phyloP scores from a whole-genome alignment of 2,797 vertebrate species.

The Gymnodraco acuticeps region DNA sequence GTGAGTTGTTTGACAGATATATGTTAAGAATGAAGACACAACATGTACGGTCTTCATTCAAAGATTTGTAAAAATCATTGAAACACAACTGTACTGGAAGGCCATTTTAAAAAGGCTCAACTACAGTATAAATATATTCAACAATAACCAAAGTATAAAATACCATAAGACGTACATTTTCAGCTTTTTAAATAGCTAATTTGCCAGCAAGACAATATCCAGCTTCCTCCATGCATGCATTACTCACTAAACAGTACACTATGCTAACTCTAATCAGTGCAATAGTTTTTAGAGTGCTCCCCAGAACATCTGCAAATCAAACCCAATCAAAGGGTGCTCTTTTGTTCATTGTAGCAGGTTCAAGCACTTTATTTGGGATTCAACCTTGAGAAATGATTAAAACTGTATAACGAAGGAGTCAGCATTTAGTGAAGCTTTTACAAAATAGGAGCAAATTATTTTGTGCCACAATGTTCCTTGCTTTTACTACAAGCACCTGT shows the following conservation, averaged over 20 bases:
- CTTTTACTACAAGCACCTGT: constrained; percentile 8
- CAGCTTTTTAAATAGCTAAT: constrained; percentile 1
- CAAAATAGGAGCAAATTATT: not conserved
- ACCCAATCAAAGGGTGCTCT: constrained; percentile 32
- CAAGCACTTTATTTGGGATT: constrained; percentile 22
- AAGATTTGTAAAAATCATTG: not conserved
- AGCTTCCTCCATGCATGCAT: constrained; percentile 1
- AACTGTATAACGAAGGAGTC: no score
- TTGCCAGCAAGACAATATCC: not conserved
- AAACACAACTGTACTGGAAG: not conserved
- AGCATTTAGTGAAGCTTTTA: not conserved
- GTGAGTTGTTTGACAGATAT: constrained; percentile 1
- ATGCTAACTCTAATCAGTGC: constrained; percentile 30
- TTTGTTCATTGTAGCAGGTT: constrained; percentile 16
- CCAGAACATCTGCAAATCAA: constrained; percentile 47
- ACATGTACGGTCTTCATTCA: constrained; percentile 5
- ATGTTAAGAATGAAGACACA: constrained; percentile 5
- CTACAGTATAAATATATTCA: not conserved
- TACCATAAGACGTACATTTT: accelerated
- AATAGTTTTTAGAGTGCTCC: not conserved
- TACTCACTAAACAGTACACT: not conserved
- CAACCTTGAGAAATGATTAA: constrained; percentile 5
- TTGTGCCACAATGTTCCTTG: not conserved
- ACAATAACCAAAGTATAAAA: constrained; percentile 4
- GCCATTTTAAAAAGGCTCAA: not conserved